Evolutionary conservation across 2,113 vertebrate genomes (phyloP).

Genomic region (Chelonoidis abingdonii): DNA sequence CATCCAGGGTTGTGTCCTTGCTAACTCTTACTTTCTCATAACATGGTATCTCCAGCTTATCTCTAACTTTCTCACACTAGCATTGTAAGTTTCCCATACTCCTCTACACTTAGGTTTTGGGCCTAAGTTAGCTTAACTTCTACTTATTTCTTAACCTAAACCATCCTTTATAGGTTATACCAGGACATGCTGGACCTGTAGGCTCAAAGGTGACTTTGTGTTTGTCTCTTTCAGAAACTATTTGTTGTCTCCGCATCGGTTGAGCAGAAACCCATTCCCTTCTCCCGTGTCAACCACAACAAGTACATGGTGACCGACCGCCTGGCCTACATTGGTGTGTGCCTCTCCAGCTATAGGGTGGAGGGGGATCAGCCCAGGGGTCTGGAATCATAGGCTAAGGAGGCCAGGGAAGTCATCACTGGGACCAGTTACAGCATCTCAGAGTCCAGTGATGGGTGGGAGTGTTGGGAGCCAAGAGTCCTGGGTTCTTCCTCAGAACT

Average conservation of each 20-base stretch:
- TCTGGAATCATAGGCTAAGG: neutral
- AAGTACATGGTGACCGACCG: conserved; percentile 89
- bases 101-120: neutral
- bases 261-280: conserved; percentile 79
- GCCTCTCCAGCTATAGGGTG: neutral
- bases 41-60: neutral
- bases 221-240: conserved; percentile 75
- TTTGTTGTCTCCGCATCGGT: conserved; percentile 80
- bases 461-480: neutral
- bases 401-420: neutral
- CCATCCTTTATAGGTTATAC: neutral
- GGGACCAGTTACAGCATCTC: neutral
- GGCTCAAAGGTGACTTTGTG: neutral
- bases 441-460: neutral
- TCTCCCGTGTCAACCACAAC: conserved; percentile 85
- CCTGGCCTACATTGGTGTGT: conserved; percentile 84
- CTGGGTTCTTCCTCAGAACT: neutral
- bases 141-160: neutral
- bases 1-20: neutral
- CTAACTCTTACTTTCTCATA: neutral
- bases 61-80: neutral
- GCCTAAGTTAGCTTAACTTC: neutral
- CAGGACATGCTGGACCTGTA: neutral
- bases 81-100: neutral
- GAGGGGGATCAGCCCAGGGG: too few relatives aligned